Evolutionary conservation across 1,140 invertebrate species (phyloP).

Genomic region (Mactra quadrangularis): DNA sequence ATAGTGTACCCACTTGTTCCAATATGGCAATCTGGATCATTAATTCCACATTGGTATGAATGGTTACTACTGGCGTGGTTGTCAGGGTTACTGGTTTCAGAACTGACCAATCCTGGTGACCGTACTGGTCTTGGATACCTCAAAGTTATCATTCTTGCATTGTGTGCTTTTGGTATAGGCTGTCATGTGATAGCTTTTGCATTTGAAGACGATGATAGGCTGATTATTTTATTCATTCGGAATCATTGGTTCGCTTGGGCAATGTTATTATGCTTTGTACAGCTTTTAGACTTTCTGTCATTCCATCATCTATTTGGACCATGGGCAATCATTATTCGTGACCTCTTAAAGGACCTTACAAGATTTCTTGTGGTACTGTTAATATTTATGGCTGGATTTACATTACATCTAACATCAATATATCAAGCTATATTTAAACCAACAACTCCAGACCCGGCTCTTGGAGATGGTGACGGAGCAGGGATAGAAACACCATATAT

Average conservation of each 20-base stretch:
- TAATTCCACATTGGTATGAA: conserved; percentile 94
- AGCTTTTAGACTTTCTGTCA: conserved; percentile 95
- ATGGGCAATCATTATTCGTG: conserved; percentile 91
- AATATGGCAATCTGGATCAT: conserved; percentile 82
- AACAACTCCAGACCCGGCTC: conserved; percentile 38
- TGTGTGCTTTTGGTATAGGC: conserved; percentile 95
- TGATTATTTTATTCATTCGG: conserved; percentile 91
- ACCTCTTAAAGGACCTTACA: conserved; percentile 90
- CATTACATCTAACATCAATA: conserved; percentile 97
- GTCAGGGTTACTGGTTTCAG: conserved; percentile 96
- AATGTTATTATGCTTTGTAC: conserved; percentile 97
- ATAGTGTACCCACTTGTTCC: conserved; percentile 93
- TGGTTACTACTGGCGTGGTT: conserved; percentile 98
- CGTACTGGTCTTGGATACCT: conserved; percentile 82
- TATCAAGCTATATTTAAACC: conserved; percentile 92
- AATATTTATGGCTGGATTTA: conserved; percentile 99
- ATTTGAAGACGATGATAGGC: conserved; percentile 87
- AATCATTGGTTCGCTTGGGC: conserved; percentile 98
- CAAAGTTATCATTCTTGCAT: conserved; percentile 92
- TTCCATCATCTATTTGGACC: conserved; percentile 99
- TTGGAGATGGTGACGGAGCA: conserved; percentile 73
- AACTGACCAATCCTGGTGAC: conserved; percentile 94
- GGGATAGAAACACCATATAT: conserved; percentile 62
- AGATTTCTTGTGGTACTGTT: conserved; percentile 97
- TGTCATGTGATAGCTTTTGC: conserved; percentile 91